These are phyloP conservation scores for Tyria jacobaeae DNA, from an alignment of 2,888 invertebrate genomes.

Conservation along the genomic window DNA sequence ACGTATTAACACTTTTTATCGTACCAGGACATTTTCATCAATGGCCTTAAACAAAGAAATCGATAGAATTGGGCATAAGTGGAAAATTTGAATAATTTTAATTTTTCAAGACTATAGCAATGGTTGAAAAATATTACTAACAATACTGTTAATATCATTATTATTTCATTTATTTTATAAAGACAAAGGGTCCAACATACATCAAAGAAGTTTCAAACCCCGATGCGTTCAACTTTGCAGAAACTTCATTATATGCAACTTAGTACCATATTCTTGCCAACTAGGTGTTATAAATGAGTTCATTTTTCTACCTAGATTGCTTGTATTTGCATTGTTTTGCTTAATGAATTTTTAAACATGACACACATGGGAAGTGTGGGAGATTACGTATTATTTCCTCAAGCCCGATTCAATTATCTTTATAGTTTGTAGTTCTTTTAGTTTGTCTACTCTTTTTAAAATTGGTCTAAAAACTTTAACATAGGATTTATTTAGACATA, in stretches of 20 bases:
- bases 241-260: slow-evolving; percentile 57
- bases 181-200: slow-evolving; percentile 34
- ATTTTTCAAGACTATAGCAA: too few species aligned
- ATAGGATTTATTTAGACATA: too few species aligned
- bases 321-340: slow-evolving; percentile 53
- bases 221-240: slow-evolving; percentile 53
- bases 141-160: too few species aligned
- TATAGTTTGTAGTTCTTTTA: too few species aligned
- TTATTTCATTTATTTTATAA: slow-evolving; percentile 45
- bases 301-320: slow-evolving; percentile 53
- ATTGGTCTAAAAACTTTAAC: too few species aligned
- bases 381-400: not conserved
- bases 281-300: slow-evolving; percentile 56
- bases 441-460: too few species aligned
- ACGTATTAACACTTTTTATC: not conserved
- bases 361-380: not conserved
- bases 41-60: not conserved
- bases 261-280: slow-evolving; percentile 57
- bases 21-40: not conserved
- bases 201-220: slow-evolving; percentile 34
- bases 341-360: slow-evolving; percentile 35
- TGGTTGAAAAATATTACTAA: too few species aligned
- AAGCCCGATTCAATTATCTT: too few species aligned
- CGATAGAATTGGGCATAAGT: too few species aligned
- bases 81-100: too few species aligned